These are phyloP conservation scores for Esox lucius DNA, from an alignment of 2,797 vertebrate species.

Conservation along the genomic window DNA sequence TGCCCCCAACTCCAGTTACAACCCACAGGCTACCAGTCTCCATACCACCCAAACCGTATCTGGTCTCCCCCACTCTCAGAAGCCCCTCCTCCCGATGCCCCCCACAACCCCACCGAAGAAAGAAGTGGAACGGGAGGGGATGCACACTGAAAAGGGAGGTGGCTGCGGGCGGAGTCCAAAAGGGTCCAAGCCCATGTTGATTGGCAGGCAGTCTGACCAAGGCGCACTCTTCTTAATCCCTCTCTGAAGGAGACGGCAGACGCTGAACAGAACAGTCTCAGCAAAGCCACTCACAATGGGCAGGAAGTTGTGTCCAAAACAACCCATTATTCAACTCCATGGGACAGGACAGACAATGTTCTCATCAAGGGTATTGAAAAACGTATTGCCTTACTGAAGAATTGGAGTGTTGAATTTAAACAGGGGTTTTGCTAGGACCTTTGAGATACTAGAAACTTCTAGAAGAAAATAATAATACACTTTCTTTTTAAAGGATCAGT, in stretches of 20 bases:
- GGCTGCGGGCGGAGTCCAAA: neutral
- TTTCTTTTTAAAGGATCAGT: neutral
- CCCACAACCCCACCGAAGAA: conserved; percentile 47
- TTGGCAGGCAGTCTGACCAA: conserved; percentile 44
- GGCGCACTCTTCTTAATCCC: conserved; percentile 39
- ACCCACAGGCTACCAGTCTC: conserved; percentile 79
- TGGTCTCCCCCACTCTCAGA: conserved; percentile 42
- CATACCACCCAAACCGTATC: conserved; percentile 84
- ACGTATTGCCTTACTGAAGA: neutral
- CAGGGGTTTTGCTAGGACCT: neutral
- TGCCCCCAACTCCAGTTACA: conserved; percentile 72
- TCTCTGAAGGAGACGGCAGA: conserved; percentile 27
- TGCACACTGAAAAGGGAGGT: conserved; percentile 22
- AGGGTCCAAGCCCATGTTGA: conserved; percentile 13
- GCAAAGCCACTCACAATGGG: conserved; percentile 31
- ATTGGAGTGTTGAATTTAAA: neutral
- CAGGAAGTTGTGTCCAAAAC: conserved; percentile 40
- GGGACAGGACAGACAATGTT: neutral
- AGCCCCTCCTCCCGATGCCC: conserved; percentile 45
- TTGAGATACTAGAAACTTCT: neutral
- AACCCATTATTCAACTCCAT: conserved; percentile 9
- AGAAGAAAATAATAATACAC: neutral
- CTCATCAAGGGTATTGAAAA: conserved; percentile 1
- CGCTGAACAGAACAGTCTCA: conserved; percentile 34
- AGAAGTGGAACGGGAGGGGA: conserved; percentile 32